Evolutionary conservation across 2,888 invertebrate species (phyloP).

Genomic region (Rhagonycha fulva): DNA sequence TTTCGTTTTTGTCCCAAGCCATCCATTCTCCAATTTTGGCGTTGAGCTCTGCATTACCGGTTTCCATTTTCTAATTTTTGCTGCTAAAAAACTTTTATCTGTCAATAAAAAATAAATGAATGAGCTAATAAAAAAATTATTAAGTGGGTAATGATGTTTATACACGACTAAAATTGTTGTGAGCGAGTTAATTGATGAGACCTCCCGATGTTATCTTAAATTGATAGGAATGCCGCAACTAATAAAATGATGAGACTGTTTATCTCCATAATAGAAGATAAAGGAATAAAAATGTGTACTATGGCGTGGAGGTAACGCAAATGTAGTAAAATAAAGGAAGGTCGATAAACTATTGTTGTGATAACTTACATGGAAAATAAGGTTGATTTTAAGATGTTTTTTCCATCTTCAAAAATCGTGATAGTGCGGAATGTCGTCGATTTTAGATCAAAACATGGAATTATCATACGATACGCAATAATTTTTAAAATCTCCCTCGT

Average conservation of each 20-base stretch:
- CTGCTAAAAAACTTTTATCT: not conserved
- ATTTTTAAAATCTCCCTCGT: not conserved
- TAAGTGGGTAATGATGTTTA: not conserved
- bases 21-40: slow-evolving; percentile 74
- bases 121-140: not conserved
- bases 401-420: not conserved
- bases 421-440: not conserved
- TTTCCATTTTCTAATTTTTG: slow-evolving; percentile 9
- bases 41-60: slow-evolving; percentile 64
- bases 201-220: not conserved
- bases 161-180: not conserved
- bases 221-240: not conserved
- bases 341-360: not conserved
- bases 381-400: not conserved
- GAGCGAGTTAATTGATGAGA: not conserved
- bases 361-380: not conserved
- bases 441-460: no score
- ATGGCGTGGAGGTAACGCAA: not conserved
- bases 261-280: not conserved
- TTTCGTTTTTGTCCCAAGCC: slow-evolving; percentile 74
- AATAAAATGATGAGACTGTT: not conserved
- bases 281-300: no score
- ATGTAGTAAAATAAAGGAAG: not conserved
- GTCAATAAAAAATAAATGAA: not conserved
- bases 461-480: not conserved